phyloP scores from a whole-genome alignment of 2,888 invertebrate genomes.

The Cantharis rustica region DNA sequence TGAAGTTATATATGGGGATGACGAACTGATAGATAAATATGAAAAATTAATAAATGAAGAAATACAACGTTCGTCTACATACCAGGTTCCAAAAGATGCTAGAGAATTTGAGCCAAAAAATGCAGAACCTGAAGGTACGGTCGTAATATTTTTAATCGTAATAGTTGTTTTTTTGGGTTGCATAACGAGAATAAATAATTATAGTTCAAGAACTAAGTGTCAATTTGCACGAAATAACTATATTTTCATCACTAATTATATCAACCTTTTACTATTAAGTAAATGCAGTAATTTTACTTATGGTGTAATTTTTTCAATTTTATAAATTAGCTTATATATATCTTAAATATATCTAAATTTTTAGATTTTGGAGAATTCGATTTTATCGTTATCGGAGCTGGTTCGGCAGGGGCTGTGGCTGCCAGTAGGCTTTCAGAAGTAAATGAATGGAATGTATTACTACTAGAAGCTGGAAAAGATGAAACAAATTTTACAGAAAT shows the following conservation, averaged over 20 bases:
- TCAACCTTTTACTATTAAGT: too few relatives aligned
- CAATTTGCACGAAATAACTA: too few relatives aligned
- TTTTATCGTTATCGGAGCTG: slow-evolving; percentile 24
- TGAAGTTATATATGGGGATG: not conserved
- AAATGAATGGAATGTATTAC: slow-evolving; percentile 13
- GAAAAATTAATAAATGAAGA: slow-evolving; percentile 3
- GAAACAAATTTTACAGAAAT: slow-evolving; percentile 27
- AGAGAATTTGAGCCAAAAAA: not conserved
- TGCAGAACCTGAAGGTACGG: not conserved
- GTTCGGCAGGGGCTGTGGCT: slow-evolving; percentile 23
- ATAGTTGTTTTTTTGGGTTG: too few relatives aligned
- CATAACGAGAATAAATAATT: too few relatives aligned
- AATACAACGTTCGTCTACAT: not conserved
- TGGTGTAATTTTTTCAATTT: too few relatives aligned
- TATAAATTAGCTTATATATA: too few relatives aligned
- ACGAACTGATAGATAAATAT: slow-evolving; percentile 1
- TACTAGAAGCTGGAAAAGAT: slow-evolving; percentile 30
- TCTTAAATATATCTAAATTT: too few relatives aligned
- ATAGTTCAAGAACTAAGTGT: too few relatives aligned
- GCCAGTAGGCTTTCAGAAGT: slow-evolving; percentile 25
- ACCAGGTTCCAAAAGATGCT: not conserved
- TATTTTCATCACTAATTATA: too few relatives aligned
- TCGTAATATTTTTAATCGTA: too few relatives aligned
- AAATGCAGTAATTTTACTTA: too few relatives aligned
- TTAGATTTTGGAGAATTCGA: slow-evolving; percentile 24